Percentiles rank a stretch among this genome's conserved stretches.
Conservation (phyloP, 2,888 invertebrate genomes). For the Stratiomys singularior region DNA sequence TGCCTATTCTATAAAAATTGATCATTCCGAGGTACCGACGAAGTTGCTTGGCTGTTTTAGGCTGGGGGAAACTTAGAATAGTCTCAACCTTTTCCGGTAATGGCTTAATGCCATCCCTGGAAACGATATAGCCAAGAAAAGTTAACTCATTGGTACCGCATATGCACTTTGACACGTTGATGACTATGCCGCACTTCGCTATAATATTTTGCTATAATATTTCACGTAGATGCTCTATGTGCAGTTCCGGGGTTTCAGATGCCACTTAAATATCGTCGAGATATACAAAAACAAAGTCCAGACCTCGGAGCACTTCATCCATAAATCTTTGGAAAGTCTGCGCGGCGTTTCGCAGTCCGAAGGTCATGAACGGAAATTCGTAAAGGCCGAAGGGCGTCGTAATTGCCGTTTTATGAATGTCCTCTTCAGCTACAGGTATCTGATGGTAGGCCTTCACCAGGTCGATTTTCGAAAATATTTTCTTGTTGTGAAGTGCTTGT, state of each 20-base stretch:
- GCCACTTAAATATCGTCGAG: slow-evolving; percentile 57
- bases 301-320: slow-evolving; percentile 55
- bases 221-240: slow-evolving; percentile 52
- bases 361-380: slow-evolving; percentile 58
- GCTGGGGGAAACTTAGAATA: slow-evolving; percentile 30
- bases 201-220: slow-evolving; percentile 54
- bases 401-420: slow-evolving; percentile 57
- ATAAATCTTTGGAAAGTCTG: slow-evolving; percentile 60
- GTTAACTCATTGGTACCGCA: slow-evolving; percentile 48
- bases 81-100: slow-evolving; percentile 35
- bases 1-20: slow-evolving; percentile 7
- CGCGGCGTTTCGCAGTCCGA: slow-evolving; percentile 59
- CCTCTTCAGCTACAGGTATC: slow-evolving; percentile 56
- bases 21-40: slow-evolving; percentile 71
- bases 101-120: slow-evolving; percentile 25
- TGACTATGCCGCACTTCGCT: no score
- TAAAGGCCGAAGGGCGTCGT: slow-evolving; percentile 60
- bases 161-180: no score
- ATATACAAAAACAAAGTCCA: slow-evolving; percentile 55
- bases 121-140: slow-evolving; percentile 33
- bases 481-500: no score
- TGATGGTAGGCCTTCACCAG: slow-evolving; percentile 57
- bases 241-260: slow-evolving; percentile 52
- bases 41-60: slow-evolving; percentile 44
- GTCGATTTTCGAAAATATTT: no score